Evolutionary conservation across 2,888 invertebrate species (phyloP).

Genomic region (Calliopum simillimum): DNA sequence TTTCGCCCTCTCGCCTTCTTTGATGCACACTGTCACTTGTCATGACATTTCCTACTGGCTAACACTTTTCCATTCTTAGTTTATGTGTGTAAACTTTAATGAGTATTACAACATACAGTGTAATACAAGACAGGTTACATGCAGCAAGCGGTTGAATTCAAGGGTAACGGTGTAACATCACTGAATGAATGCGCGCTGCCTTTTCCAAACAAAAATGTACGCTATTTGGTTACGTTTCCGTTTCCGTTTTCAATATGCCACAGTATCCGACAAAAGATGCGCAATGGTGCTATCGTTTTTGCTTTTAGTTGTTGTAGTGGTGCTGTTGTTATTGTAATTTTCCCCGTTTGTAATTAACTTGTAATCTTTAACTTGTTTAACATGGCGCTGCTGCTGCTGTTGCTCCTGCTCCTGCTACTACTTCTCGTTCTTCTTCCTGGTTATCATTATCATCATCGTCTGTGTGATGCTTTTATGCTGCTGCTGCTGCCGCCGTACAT

Average conservation of each 20-base stretch:
- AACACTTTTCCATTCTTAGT: too few species aligned
- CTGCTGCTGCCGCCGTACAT: not conserved
- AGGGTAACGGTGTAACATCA: too few species aligned
- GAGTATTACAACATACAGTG: too few species aligned
- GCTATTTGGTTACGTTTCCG: slow-evolving; percentile 26
- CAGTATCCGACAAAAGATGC: slow-evolving; percentile 23
- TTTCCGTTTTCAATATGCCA: slow-evolving; percentile 34
- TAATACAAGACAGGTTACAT: too few species aligned
- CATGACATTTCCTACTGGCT: too few species aligned
- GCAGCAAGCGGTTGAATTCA: too few species aligned
- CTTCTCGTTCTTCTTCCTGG: not conserved
- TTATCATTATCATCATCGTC: slow-evolving; percentile 5
- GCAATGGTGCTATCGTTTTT: not conserved
- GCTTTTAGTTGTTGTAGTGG: not conserved
- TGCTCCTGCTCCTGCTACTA: too few species aligned
- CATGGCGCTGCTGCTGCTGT: not conserved
- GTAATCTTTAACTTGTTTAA: slow-evolving; percentile 27
- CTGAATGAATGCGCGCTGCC: not conserved
- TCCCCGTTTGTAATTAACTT: slow-evolving; percentile 24
- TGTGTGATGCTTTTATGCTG: not conserved
- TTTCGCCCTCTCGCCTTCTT: too few species aligned
- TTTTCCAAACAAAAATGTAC: slow-evolving; percentile 4
- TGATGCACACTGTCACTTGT: too few species aligned
- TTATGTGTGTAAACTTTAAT: too few species aligned
- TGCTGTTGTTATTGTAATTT: not conserved